A percentile compares a stretch with the other conserved stretches of the same genome.
These are phyloP conservation scores for Danaus melanippus DNA, from an alignment of 1,140 invertebrate species.

Conservation along the genomic window DNA sequence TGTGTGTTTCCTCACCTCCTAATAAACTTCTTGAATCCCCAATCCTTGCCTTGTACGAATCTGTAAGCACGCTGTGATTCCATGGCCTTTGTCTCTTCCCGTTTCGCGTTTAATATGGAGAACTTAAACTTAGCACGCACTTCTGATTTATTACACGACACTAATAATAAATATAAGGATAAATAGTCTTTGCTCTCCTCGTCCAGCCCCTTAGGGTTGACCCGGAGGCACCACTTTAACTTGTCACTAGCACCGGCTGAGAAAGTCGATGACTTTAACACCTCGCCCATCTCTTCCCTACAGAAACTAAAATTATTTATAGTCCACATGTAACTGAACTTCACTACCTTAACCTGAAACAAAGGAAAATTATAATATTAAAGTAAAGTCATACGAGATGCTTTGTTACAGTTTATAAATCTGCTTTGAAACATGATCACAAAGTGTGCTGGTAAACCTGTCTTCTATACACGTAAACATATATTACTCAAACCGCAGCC, in stretches of 20 bases:
- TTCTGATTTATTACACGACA: conserved; percentile 99
- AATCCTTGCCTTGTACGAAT: conserved; percentile 99
- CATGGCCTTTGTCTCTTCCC: conserved; percentile 99
- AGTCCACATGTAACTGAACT: conserved; percentile 99
- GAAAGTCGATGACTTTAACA: conserved; percentile 99
- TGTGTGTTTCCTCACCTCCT: conserved; percentile 65
- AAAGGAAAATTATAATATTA: conserved; percentile 29
- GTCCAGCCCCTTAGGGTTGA: conserved; percentile 99
- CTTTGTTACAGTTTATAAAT: background rate
- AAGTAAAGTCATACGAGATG: background rate
- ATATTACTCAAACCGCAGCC: background rate
- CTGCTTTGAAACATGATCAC: too few species aligned
- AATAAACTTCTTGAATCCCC: conserved; percentile 99
- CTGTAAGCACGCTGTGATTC: conserved; percentile 91
- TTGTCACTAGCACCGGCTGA: conserved; percentile 99
- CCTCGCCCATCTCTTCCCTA: conserved; percentile 99
- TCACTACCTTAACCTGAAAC: conserved; percentile 98
- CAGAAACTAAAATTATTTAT: conserved; percentile 99
- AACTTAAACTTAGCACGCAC: conserved; percentile 99
- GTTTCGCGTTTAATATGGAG: conserved; percentile 99
- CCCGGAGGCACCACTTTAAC: conserved; percentile 99
- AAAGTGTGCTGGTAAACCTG: too few species aligned
- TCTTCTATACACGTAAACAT: too few species aligned
- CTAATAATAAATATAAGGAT: conserved; percentile 97
- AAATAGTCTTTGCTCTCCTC: conserved; percentile 99